phyloP scores from a whole-genome alignment of 2,888 invertebrate genomes.

The Eristalis intricaria region DNA sequence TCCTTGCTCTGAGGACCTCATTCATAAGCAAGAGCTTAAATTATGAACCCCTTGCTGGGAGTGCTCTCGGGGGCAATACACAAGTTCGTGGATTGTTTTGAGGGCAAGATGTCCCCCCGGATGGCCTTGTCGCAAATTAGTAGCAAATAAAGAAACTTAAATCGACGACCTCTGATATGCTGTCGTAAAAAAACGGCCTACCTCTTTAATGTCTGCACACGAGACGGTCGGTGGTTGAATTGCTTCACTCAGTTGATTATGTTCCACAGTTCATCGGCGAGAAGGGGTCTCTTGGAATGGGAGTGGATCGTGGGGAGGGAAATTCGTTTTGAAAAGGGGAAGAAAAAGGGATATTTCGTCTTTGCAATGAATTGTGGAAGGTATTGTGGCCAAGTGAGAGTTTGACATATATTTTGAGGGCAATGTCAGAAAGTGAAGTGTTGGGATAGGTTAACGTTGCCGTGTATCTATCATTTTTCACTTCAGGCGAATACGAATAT shows the following conservation, averaged over 20 bases:
- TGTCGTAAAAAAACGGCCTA: not conserved
- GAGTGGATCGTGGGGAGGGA: not conserved
- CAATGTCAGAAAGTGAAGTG: not conserved
- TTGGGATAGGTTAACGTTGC: constrained; percentile 17
- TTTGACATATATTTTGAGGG: not conserved
- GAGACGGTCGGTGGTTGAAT: constrained; percentile 5
- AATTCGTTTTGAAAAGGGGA: not conserved
- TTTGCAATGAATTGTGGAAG: not conserved
- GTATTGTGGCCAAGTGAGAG: not conserved
- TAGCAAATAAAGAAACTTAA: constrained; percentile 13
- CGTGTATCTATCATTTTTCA: not conserved
- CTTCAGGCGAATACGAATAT: not conserved
- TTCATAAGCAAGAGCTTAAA: constrained; percentile 15
- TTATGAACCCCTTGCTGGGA: not conserved
- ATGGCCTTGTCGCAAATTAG: constrained; percentile 3
- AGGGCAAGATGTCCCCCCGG: not conserved
- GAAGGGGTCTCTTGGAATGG: not conserved
- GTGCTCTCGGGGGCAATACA: not conserved
- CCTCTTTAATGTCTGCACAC: constrained; percentile 1
- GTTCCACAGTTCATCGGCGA: constrained; percentile 1
- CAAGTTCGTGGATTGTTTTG: not conserved
- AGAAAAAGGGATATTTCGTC: not conserved
- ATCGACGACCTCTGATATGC: constrained; percentile 3
- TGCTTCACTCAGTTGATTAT: not conserved
- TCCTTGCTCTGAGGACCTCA: not conserved